Conservation (phyloP, 2,797 vertebrate species). For the Aselliscus stoliczkanus region DNA sequence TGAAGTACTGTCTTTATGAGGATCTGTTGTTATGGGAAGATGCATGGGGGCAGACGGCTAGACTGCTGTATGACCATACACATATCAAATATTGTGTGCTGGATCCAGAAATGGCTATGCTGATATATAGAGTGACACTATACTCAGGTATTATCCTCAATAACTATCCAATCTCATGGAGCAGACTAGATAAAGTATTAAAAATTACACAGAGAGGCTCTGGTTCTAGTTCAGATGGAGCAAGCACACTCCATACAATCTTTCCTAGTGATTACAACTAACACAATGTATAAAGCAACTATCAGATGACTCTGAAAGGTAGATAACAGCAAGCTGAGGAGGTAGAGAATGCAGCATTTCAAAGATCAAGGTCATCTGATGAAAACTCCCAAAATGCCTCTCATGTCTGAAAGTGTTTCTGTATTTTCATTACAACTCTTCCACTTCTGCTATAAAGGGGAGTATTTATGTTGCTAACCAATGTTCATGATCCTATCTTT, state of each 20-base stretch:
- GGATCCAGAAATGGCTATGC: not conserved
- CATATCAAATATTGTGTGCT: not conserved
- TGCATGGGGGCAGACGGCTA: too few relatives aligned
- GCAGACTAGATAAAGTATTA: not conserved
- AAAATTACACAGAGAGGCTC: not conserved
- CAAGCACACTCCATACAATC: not conserved
- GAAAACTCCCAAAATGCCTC: not conserved
- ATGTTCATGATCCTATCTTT: not conserved
- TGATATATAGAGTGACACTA: not conserved
- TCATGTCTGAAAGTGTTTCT: not conserved
- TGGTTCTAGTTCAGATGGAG: not conserved
- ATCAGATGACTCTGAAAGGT: not conserved
- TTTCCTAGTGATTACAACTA: not conserved
- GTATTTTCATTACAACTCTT: not conserved
- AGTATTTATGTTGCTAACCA: not conserved
- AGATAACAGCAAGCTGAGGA: not conserved
- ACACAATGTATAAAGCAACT: not conserved
- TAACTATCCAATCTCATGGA: not conserved
- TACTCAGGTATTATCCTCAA: not conserved
- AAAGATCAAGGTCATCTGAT: not conserved
- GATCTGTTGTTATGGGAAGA: too few relatives aligned
- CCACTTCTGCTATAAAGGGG: not conserved
- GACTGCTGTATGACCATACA: too few relatives aligned
- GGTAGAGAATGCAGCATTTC: not conserved
- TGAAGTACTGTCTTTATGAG: too few relatives aligned